Base-by-base conservation (phyloP, 2,797 vertebrate genomes). In the Micrastur ruficollis region DNA sequence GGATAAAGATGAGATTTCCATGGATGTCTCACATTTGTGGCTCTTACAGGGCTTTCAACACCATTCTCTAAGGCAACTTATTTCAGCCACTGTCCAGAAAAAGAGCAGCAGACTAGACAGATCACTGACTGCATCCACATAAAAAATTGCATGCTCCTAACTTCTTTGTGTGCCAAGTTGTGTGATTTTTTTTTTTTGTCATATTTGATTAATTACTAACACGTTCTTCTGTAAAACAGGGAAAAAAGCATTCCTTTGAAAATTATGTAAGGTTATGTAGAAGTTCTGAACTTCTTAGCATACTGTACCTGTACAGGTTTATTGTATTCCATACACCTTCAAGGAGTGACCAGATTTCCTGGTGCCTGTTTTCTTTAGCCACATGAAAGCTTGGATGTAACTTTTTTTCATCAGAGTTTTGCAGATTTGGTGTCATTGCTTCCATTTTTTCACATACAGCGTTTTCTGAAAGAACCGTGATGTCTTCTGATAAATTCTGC, bases 271-370 rank as follows among this genome's bases (percentile, higher is more conserved):
- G 32, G 7, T 19, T 34, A 55, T 2, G 9, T 11, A 31, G 55
- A 50, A 49, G 5, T 44, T 91, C 18, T 58, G 50, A 62, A 50
- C 26, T 85, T 29, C 74, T 67, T 12, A 81, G 87, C 70, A 91
- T 46, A 66, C 65, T 23, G 6, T 98, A 99, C 99, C 99, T 99
- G 95, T 98, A 97, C 53, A 98, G 94, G 96, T 95, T 98, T 62
- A 99, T 96, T 38, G 98, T 98, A 87, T 95, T 98, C 99, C 99
- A 99, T 95, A 99, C 98, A 96, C 96, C 98, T 95, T 99, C 99
- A 97, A 99, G 98, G 89, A 99, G 86, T 6, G 98, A 96, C 99
- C 99, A 99, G 94, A 99, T 98, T 93, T 99, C 98, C 96, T 98
- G 98, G 96, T 98, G 98, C 78, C 97, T 98, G 68, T 95, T 98